Evolutionary conservation across 2,797 vertebrate genomes (phyloP).

Genomic region (Micrastur ruficollis): DNA sequence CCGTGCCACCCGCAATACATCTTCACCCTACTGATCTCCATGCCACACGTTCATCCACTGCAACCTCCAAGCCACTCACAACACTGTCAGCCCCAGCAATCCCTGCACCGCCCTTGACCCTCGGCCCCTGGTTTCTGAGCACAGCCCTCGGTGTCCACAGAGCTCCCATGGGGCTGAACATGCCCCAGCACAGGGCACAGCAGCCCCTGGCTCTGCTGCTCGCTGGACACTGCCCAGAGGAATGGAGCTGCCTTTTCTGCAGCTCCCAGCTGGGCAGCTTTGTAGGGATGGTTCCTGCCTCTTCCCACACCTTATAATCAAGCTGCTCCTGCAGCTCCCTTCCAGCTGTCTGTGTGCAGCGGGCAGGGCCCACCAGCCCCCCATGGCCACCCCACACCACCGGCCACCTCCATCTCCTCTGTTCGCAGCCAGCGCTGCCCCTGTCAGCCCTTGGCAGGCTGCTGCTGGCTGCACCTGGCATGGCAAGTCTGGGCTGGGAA

Average conservation of each 20-base stretch:
- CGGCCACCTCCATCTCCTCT: background rate
- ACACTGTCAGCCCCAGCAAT: background rate
- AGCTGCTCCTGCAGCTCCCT: background rate
- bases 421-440: background rate
- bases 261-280: background rate
- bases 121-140: background rate
- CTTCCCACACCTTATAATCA: background rate
- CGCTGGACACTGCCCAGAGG: background rate
- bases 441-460: background rate
- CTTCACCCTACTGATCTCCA: accelerated
- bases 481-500: background rate
- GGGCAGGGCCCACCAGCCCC: background rate
- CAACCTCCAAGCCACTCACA: background rate
- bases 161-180: accelerated
- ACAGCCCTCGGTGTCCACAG: accelerated
- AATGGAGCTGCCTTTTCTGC: accelerated
- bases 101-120: accelerated
- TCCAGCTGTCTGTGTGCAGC: background rate
- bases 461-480: accelerated
- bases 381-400: accelerated
- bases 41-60: accelerated
- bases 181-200: accelerated
- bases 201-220: background rate
- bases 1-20: background rate
- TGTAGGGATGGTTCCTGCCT: background rate